Evolutionary conservation across 2,888 invertebrate genomes (phyloP).

Genomic region (Esperia sulphurella): DNA sequence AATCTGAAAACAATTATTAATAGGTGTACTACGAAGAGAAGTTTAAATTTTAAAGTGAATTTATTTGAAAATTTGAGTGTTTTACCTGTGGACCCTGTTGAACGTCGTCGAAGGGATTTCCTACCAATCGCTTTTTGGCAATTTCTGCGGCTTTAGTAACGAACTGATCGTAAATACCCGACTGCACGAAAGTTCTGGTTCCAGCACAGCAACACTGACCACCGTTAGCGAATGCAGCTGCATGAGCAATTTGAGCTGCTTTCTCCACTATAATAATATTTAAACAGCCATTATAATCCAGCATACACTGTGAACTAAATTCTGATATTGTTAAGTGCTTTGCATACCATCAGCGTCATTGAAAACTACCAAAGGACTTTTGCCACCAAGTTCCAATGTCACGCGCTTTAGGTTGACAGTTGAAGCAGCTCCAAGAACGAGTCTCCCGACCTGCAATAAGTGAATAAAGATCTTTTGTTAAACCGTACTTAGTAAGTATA

Average conservation of each 20-base stretch:
- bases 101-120: constrained; percentile 87
- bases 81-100: constrained; percentile 92
- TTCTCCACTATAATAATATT: constrained; percentile 52
- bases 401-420: constrained; percentile 89
- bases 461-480: too few species aligned
- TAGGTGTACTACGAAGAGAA: too few species aligned
- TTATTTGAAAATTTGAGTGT: too few species aligned
- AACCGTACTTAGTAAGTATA: too few species aligned
- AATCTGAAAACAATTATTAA: constrained; percentile 63
- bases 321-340: not conserved
- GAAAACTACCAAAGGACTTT: constrained; percentile 91
- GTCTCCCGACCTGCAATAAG: constrained; percentile 75
- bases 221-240: constrained; percentile 63
- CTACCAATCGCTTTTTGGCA: constrained; percentile 86
- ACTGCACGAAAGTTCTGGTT: constrained; percentile 93
- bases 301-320: not conserved
- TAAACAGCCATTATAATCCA: not conserved
- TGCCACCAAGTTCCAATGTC: constrained; percentile 92
- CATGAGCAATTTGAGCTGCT: constrained; percentile 65
- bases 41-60: not conserved
- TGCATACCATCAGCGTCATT: constrained; percentile 85
- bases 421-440: constrained; percentile 83
- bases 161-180: constrained; percentile 91
- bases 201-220: constrained; percentile 83
- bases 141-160: constrained; percentile 85